Percentiles rank a stretch among this genome's conserved stretches.
These are phyloP conservation scores for Eristalinus sepulchralis DNA, from an alignment of 2,888 invertebrate genomes.

Conservation along the genomic window DNA sequence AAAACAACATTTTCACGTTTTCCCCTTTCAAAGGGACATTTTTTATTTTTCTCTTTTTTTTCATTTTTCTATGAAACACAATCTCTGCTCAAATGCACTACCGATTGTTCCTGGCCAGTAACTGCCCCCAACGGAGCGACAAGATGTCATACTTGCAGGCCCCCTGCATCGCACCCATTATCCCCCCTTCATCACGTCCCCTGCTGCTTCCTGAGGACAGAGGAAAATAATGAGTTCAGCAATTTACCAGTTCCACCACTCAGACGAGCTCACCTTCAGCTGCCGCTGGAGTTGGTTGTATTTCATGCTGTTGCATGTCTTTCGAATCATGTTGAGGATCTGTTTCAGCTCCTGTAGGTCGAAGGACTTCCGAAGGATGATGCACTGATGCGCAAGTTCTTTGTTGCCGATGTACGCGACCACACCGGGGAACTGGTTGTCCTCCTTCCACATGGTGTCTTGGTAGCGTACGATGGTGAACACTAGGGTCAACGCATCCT, in stretches of 20 bases:
- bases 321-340: not conserved
- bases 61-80: not conserved
- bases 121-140: not conserved
- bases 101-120: not conserved
- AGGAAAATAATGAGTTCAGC: not conserved
- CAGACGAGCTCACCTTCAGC: not conserved
- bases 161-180: not conserved
- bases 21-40: not conserved
- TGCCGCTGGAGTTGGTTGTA: constrained; percentile 1
- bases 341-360: constrained; percentile 48
- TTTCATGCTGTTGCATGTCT: constrained; percentile 12
- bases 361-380: constrained; percentile 74
- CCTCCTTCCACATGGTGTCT: constrained; percentile 73
- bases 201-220: not conserved
- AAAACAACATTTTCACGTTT: too few species aligned
- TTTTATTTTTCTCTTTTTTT: not conserved
- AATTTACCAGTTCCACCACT: not conserved
- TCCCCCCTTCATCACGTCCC: not conserved
- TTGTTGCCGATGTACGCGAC: constrained; percentile 74
- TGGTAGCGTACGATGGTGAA: constrained; percentile 73
- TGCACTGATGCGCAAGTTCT: constrained; percentile 73
- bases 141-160: not conserved
- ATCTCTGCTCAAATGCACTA: not conserved
- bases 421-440: constrained; percentile 75
- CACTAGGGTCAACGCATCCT: constrained; percentile 72